Evolutionary conservation across 2,797 vertebrate genomes (phyloP), one percentile per base, ranked within the genome.

Genomic region (Myripristis jacobus): DNA sequence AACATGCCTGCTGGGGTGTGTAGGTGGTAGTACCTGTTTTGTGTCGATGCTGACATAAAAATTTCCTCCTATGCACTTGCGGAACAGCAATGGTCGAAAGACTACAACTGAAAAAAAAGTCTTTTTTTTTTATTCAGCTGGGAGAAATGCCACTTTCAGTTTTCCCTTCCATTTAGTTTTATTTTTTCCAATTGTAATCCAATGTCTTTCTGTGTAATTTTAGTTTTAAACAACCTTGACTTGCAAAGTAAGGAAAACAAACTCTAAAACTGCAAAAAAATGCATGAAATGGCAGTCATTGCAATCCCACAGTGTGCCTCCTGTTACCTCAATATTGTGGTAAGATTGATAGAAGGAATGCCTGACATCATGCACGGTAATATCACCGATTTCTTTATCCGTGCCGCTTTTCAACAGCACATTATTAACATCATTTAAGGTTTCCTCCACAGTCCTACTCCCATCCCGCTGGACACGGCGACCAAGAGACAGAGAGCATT

Each of bases 371-470:
- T 87, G 71, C 87, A 62, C 68, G 83, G 50, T 52, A 50, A 48
- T 52, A 27, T 84, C 87, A 54, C 71, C 61, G 34, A 80, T 72
- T 74, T 87, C 80, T 77, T 22, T 68, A 81, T 60, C 54, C 58
- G 21, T 46, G 66, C 77, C 66, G 68, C 78, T 81, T 93, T 92
- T 90, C 91, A 92, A 58, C 90, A 87, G 83, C 76, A 85, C 72
- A 31, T 88, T 86, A 92, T 93, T 92, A 92, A 88, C 56, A 81
- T 88, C 80, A 88, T 89, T 90, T 78, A 87, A 89, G 52, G 66
- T 84, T 87, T 88, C 84, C 86, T 87, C 71, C 36, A 4, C 79
- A 61, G 68, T 27, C 78, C 2, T 43, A 46, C 63, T 59, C 55
- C 60, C 29, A 25, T 51, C 56, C 67, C 55, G 5, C 62, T 44